Base-by-base conservation (phyloP, 2,888 invertebrate species). In the Athripsodes cinereus region DNA sequence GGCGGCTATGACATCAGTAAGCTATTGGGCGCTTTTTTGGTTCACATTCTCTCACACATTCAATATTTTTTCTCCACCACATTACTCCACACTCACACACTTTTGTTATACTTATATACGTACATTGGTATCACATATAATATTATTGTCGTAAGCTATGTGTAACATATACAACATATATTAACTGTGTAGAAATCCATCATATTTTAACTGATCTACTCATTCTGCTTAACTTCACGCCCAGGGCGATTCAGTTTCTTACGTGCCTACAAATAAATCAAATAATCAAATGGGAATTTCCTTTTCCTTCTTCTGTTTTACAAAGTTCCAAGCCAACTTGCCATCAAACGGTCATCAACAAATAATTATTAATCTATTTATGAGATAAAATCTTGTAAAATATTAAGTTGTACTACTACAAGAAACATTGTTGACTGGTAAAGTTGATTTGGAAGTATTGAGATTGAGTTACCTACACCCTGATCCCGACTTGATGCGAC, bases 211-310 rank as follows among this genome's bases (percentile, higher is more conserved):
- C 10, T 40, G 13, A 3, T 16, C 8, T 40, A 40, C 13, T 3
- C 40, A 50, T 21, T n/a, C n/a, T 18, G 50, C 50, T 50, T 48
- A 19, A 34, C 53, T 31, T 51, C 35, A 49, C 54, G 61, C 62
- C 64, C 64, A 62, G 64, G 64, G 64, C 60, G 53, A 58, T 46
- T 56, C 55, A 60, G 58, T 55, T 48, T 57, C 49, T 40, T 40
- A n/a, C 40, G 2, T 26, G 13, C 13, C 2, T 40, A 8, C 13
- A 5, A 16, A n/a, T 8, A 3, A 8, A 13, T 40, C 40, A 40
- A 40, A 40, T 40, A 40, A 26, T 40, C 13, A 40, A n/a, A 40
- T 40, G 40, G 40, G 40, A 40, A 40, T 40, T 40, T 16, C 40
- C 40, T 40, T 40, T n/a, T 40, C 40, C 40, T 40, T 40, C 40